Conservation (phyloP, 2,888 invertebrate species). For the Erannis defoliaria region DNA sequence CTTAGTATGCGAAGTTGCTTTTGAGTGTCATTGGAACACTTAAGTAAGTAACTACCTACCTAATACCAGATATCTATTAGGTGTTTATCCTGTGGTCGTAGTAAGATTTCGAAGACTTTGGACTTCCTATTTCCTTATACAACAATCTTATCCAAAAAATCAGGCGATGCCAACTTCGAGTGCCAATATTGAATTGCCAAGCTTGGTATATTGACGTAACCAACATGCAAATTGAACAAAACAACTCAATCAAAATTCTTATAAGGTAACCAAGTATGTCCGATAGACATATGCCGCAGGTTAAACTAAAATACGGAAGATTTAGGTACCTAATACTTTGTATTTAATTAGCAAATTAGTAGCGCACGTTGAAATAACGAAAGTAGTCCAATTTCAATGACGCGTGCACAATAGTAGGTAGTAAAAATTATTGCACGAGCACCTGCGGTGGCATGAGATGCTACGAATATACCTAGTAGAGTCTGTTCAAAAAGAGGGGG, state of each 20-base stretch:
- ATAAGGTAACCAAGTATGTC: background rate
- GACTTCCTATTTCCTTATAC: background rate
- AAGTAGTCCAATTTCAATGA: conserved; percentile 18
- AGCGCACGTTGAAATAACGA: conserved; percentile 2
- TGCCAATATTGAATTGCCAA: conserved; percentile 3
- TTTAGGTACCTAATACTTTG: background rate
- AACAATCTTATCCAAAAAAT: background rate
- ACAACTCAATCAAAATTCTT: background rate
- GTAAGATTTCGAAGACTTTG: background rate
- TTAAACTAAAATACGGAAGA: background rate
- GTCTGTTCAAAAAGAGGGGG: too few relatives aligned
- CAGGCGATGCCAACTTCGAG: background rate
- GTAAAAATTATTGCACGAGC: conserved; percentile 17
- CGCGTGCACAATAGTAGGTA: conserved; percentile 24
- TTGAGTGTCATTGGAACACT: background rate
- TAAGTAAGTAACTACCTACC: too few relatives aligned
- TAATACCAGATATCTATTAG: too few relatives aligned
- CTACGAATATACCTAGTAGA: too few relatives aligned
- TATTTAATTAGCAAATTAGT: background rate
- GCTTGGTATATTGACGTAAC: conserved; percentile 13
- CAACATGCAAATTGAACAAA: conserved; percentile 10
- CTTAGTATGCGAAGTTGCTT: background rate
- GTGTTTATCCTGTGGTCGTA: too few relatives aligned
- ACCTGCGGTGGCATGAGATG: too few relatives aligned
- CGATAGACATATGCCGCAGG: background rate